These are phyloP conservation scores for Cossypha dichroa DNA, from an alignment of 2,797 vertebrate genomes.

Conservation along the genomic window DNA sequence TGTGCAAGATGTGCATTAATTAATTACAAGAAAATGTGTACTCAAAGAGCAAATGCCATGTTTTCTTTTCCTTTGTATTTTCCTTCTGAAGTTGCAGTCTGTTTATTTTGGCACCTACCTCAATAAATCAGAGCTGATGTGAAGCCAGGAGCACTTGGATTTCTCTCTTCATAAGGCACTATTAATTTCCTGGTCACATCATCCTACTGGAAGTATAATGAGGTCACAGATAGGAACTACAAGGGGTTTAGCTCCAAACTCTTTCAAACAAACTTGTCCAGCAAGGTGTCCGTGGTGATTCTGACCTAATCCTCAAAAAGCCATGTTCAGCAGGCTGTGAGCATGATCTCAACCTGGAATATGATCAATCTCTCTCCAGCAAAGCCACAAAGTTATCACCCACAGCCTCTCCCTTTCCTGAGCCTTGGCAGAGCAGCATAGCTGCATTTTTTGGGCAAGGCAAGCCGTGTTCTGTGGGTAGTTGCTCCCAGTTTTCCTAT, in stretches of 20 bases:
- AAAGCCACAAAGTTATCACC: background rate
- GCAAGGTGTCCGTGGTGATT: background rate
- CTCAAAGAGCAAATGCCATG: background rate
- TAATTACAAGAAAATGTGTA: background rate
- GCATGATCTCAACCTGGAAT: background rate
- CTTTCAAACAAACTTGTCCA: background rate
- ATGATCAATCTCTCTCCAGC: background rate
- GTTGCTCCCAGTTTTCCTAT: background rate
- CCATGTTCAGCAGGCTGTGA: background rate
- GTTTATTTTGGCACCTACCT: background rate
- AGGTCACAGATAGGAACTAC: background rate
- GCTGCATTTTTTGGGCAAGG: background rate
- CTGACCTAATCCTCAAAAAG: background rate
- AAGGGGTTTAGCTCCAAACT: background rate
- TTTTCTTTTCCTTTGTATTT: background rate
- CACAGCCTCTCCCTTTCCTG: background rate
- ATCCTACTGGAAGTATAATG: background rate
- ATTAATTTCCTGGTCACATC: constrained; percentile 51
- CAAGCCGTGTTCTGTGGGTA: fast-evolving
- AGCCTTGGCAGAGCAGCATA: background rate
- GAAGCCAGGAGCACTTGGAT: background rate
- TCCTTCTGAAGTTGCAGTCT: background rate
- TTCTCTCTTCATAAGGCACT: background rate
- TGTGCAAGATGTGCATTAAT: background rate
- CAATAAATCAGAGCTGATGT: background rate